Percentiles rank a stretch among this genome's conserved stretches.
Conservation (phyloP, 2,113 vertebrate species). For the Ceyx cyanopectus region DNA sequence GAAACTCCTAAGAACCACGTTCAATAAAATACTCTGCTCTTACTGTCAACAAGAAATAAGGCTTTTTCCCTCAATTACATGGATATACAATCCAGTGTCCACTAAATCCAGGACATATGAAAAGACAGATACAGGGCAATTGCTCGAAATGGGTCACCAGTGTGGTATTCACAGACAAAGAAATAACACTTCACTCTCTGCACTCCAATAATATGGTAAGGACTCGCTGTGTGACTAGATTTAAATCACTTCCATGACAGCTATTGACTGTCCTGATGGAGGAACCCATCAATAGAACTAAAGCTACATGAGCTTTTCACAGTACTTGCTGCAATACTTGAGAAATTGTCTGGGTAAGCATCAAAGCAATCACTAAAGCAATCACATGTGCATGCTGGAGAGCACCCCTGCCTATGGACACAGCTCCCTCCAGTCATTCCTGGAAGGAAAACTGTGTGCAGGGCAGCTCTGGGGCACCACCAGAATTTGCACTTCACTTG, state of each 20-base stretch:
- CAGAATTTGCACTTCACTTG: accelerated
- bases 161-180: background rate
- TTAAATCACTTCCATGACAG: background rate
- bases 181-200: background rate
- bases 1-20: background rate
- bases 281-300: accelerated
- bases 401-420: background rate
- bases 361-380: background rate
- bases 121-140: background rate
- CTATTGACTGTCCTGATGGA: background rate
- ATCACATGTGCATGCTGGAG: background rate
- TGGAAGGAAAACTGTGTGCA: background rate
- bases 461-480: background rate
- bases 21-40: conserved; percentile 8
- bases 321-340: background rate
- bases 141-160: background rate
- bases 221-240: background rate
- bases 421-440: accelerated
- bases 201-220: background rate
- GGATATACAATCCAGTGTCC: background rate
- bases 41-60: conserved; percentile 11
- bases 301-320: background rate
- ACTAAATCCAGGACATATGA: conserved; percentile 20
- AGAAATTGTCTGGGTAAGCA: background rate
- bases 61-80: background rate